phyloP scores from a whole-genome alignment of 2,113 vertebrate species.

The Monarcha castaneiventris region DNA sequence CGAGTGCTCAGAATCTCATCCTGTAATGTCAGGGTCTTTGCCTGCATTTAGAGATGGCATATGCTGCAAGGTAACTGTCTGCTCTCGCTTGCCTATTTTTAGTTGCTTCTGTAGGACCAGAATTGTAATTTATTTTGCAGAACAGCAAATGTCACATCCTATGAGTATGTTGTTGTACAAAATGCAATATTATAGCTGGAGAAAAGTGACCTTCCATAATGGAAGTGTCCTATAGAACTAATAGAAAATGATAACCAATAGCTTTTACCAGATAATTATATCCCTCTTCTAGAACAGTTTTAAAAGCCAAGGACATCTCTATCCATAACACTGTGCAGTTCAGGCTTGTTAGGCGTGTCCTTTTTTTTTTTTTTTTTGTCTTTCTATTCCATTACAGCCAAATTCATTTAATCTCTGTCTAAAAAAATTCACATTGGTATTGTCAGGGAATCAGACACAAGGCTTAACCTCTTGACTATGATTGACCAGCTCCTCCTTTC shows the following conservation, averaged over 20 bases:
- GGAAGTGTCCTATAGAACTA: slow-evolving; percentile 55
- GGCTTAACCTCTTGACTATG: not conserved
- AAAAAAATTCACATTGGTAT: not conserved
- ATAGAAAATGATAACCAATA: slow-evolving; percentile 65
- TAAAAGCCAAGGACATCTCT: slow-evolving; percentile 32
- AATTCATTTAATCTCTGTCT: not conserved
- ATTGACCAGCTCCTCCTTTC: not conserved
- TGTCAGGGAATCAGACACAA: not conserved
- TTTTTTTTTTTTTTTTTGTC: not conserved
- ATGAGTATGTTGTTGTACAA: slow-evolving; percentile 9
- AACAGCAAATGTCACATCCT: slow-evolving; percentile 35
- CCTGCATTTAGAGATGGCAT: not conserved
- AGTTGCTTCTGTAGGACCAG: not conserved
- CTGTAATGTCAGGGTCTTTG: not conserved
- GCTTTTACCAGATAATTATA: slow-evolving; percentile 49
- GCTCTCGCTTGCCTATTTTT: slow-evolving; percentile 8
- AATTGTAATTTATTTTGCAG: slow-evolving; percentile 36
- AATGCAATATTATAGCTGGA: not conserved
- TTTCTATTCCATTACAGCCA: not conserved
- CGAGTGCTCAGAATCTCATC: not conserved
- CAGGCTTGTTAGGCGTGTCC: not conserved
- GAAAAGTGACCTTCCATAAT: slow-evolving; percentile 66
- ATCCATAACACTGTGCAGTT: not conserved
- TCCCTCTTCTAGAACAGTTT: slow-evolving; percentile 34
- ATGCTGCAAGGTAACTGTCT: not conserved